These are phyloP conservation scores for Balanococcus diminutus DNA, from an alignment of 2,888 invertebrate species.

Conservation along the genomic window DNA sequence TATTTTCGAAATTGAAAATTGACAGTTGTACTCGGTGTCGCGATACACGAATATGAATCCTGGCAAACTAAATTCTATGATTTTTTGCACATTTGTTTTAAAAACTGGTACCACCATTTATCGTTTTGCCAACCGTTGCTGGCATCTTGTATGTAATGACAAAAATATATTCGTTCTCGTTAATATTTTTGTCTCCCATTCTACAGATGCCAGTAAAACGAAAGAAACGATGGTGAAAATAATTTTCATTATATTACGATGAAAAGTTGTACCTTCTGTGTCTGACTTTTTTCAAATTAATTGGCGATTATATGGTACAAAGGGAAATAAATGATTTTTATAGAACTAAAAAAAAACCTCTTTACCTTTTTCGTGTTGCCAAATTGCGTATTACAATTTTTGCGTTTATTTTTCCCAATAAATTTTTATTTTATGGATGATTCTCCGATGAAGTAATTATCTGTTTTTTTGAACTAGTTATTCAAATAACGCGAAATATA, in stretches of 20 bases:
- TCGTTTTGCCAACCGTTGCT: not conserved
- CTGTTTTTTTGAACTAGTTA: not conserved
- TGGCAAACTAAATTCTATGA: not conserved
- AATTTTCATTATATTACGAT: not conserved
- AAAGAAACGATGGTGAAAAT: not conserved
- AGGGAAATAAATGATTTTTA: too few relatives aligned
- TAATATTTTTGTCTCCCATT: not conserved
- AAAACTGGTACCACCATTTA: not conserved
- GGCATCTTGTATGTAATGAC: not conserved
- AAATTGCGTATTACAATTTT: not conserved
- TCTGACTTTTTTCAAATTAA: not conserved
- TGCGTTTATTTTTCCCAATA: not conserved
- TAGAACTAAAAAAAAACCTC: not conserved
- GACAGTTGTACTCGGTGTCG: too few relatives aligned
- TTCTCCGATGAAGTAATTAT: not conserved
- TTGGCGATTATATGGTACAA: too few relatives aligned
- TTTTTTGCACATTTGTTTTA: not conserved
- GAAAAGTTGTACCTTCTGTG: not conserved
- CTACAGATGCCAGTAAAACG: not conserved
- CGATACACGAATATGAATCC: not conserved
- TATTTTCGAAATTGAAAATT: too few relatives aligned
- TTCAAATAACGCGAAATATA: not conserved
- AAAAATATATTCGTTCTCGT: not conserved
- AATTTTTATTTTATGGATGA: not conserved
- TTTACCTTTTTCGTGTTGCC: not conserved